Evolutionary conservation across 2,888 invertebrate species (phyloP).

Genomic region (Coronaproctus castanopsis): DNA sequence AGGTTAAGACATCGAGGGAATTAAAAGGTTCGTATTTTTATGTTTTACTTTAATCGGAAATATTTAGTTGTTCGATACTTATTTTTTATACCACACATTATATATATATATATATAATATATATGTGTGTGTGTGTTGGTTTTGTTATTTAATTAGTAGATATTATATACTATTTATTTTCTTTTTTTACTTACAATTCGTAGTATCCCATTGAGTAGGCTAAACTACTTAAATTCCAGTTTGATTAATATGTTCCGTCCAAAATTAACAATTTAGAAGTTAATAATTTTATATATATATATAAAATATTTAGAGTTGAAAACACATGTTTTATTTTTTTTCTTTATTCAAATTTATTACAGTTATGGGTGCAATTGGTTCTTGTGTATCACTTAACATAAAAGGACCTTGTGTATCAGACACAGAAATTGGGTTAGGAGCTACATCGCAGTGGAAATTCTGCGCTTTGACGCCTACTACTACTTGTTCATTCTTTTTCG

Average conservation of each 20-base stretch:
- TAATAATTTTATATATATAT: background rate
- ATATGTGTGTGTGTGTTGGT: no score
- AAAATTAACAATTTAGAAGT: no score
- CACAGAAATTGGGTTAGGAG: conserved; percentile 91
- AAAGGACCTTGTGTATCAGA: conserved; percentile 87
- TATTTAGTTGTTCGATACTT: no score
- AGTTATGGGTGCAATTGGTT: conserved; percentile 88
- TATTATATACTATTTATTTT: no score
- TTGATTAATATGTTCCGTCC: no score
- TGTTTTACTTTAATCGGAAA: no score
- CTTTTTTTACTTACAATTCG: no score
- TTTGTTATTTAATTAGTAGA: no score
- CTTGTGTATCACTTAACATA: conserved; percentile 81
- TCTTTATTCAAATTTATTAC: conserved; percentile 15
- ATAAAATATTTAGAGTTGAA: background rate
- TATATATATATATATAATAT: background rate
- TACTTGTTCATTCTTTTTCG: conserved; percentile 86
- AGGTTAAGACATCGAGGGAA: conserved; percentile 90
- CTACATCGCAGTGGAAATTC: conserved; percentile 96
- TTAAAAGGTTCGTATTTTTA: conserved; percentile 54
- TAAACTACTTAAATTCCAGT: no score
- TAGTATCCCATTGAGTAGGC: no score
- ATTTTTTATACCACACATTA: no score
- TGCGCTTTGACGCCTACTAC: conserved; percentile 82
- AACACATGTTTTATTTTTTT: conserved; percentile 13